phyloP scores from a whole-genome alignment of 2,797 vertebrate species.

The Pagetopsis macropterus region DNA sequence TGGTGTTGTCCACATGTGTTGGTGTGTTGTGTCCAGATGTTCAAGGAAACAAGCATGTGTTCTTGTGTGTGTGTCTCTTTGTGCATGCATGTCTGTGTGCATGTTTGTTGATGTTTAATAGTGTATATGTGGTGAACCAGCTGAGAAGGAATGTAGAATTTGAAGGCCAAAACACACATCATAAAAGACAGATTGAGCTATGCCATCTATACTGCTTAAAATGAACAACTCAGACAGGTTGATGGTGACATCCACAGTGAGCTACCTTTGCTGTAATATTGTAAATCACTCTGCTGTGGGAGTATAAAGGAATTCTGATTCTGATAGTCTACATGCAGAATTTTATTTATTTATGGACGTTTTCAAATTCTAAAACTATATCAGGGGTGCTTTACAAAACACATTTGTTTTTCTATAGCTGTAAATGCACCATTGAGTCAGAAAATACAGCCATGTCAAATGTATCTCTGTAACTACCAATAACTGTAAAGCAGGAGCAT shows the following conservation, averaged over 20 bases:
- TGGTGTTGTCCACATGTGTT: constrained; percentile 31
- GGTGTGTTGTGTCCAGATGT: constrained; percentile 72
- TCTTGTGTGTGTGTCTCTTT: neutral
- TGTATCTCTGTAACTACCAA: neutral
- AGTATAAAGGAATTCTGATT: too few species aligned
- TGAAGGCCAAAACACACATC: constrained; percentile 36
- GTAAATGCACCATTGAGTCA: neutral
- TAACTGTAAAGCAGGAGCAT: neutral
- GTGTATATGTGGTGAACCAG: constrained; percentile 14
- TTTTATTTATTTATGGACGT: neutral
- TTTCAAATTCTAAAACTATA: neutral
- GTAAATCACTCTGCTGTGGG: too few species aligned
- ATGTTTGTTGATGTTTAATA: constrained; percentile 3
- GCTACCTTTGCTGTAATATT: neutral
- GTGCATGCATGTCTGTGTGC: neutral
- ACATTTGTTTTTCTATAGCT: neutral
- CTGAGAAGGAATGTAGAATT: constrained; percentile 3
- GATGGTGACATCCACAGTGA: constrained; percentile 4
- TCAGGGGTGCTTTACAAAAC: neutral
- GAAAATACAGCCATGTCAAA: neutral
- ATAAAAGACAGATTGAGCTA: constrained; percentile 14
- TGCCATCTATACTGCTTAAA: constrained; percentile 42
- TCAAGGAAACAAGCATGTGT: constrained; percentile 61
- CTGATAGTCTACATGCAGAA: neutral
- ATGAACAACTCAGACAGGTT: constrained; percentile 17